Evolutionary conservation across 92 coral and sea anemone species (phyloP).

Genomic region (Blastomussa wellsi): DNA sequence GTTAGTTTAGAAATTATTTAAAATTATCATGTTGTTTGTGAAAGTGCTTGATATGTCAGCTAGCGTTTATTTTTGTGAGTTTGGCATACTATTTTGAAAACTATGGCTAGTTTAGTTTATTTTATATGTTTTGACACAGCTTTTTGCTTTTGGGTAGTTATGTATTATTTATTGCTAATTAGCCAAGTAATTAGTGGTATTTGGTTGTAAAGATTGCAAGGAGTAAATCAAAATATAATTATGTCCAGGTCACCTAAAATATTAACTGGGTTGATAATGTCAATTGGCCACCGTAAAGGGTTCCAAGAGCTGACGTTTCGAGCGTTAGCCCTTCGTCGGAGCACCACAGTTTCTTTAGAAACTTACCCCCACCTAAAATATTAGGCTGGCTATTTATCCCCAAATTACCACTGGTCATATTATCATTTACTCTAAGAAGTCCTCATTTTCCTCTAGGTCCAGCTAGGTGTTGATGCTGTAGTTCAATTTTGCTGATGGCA

Average conservation of each 20-base stretch:
- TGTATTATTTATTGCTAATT: slow-evolving; percentile 4
- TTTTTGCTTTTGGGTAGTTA: background rate
- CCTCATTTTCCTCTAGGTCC: background rate
- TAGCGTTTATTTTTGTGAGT: background rate
- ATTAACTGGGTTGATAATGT: no score
- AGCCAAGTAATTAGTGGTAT: background rate
- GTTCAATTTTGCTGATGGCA: no score
- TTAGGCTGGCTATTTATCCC: background rate
- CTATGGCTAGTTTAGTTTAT: background rate
- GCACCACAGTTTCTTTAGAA: no score
- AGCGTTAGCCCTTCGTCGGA: no score
- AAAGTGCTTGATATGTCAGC: background rate
- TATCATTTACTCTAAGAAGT: background rate
- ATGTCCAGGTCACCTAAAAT: background rate
- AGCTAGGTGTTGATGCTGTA: no score
- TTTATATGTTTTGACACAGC: background rate
- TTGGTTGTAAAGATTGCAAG: background rate
- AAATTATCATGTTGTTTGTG: background rate
- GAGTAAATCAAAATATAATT: background rate
- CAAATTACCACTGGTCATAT: background rate
- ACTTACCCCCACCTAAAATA: background rate
- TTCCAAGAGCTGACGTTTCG: no score
- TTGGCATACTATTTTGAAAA: background rate
- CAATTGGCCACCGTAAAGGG: no score
- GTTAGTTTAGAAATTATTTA: background rate